A percentile compares a stretch with the other conserved stretches of the same genome.
Evolutionary conservation across 2,888 invertebrate genomes (phyloP).

Genomic region (Rhagonycha lutea): DNA sequence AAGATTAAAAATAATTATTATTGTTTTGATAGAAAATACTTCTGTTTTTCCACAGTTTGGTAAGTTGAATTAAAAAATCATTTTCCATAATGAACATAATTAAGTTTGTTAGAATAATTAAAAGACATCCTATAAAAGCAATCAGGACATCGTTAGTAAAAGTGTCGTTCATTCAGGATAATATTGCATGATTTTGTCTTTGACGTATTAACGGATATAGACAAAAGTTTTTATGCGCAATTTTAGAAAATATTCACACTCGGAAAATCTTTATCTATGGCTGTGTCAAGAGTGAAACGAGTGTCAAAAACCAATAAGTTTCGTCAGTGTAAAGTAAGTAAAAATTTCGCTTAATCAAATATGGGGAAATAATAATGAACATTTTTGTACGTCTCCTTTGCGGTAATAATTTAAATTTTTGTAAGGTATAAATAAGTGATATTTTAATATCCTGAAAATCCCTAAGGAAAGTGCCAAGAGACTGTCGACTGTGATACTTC

Average conservation of each 20-base stretch:
- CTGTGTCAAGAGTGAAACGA: neutral
- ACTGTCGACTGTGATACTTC: conserved; percentile 33
- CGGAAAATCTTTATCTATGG: neutral
- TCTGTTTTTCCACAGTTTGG: neutral
- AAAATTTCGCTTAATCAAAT: neutral
- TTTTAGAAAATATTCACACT: neutral
- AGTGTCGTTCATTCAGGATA: conserved; percentile 1
- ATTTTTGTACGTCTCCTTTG: neutral
- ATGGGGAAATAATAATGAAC: neutral
- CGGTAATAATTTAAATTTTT: conserved; percentile 16
- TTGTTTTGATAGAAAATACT: neutral
- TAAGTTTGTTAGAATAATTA: conserved; percentile 25
- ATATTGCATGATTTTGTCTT: conserved; percentile 24
- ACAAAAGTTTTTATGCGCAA: conserved; percentile 10
- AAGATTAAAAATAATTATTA: neutral
- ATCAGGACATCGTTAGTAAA: conserved; percentile 18
- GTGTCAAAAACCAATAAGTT: neutral
- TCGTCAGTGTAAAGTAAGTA: neutral
- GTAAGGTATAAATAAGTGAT: conserved; percentile 22
- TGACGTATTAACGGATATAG: conserved; percentile 13
- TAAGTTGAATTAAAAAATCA: neutral
- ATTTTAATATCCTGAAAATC: conserved; percentile 32
- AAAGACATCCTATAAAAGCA: conserved; percentile 16
- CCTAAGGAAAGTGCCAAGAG: conserved; percentile 25
- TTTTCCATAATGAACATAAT: conserved; percentile 9